phyloP scores from a whole-genome alignment of 2,888 invertebrate genomes.

The Thyatira batis region DNA sequence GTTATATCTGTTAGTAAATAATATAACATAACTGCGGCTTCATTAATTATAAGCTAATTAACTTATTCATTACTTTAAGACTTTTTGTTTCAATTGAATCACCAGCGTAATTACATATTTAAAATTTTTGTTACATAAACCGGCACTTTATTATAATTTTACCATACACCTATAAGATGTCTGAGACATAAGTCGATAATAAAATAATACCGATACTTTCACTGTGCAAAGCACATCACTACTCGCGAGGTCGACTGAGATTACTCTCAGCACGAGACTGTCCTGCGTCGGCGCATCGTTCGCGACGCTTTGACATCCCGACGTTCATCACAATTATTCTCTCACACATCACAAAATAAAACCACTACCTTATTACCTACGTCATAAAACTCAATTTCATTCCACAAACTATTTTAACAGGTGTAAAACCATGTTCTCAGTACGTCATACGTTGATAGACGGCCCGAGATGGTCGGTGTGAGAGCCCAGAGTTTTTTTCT shows the following conservation, averaged over 20 bases:
- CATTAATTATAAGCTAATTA: no score
- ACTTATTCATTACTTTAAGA: no score
- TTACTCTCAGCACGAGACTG: conserved; percentile 82
- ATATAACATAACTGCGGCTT: no score
- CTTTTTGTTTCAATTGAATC: no score
- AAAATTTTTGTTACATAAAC: no score
- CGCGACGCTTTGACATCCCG: conserved; percentile 82
- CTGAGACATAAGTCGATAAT: conserved; percentile 16
- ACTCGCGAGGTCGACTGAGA: conserved; percentile 68
- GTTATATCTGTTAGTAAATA: not conserved
- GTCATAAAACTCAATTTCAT: conserved; percentile 31
- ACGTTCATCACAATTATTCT: conserved; percentile 47
- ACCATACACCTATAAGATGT: no score
- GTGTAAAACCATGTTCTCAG: conserved; percentile 37
- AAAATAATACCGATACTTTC: conserved; percentile 39
- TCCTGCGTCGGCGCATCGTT: conserved; percentile 79
- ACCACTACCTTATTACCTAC: conserved; percentile 25
- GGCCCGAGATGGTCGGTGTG: conserved; percentile 64
- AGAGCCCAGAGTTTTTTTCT: conserved; percentile 58
- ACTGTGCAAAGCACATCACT: conserved; percentile 45
- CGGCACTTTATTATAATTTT: no score
- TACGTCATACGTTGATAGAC: conserved; percentile 80
- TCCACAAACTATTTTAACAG: conserved; percentile 4
- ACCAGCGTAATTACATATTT: no score
- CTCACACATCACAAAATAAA: conserved; percentile 17